phyloP scores from a whole-genome alignment of 2,797 vertebrate genomes.

The Sebastes cheni region DNA sequence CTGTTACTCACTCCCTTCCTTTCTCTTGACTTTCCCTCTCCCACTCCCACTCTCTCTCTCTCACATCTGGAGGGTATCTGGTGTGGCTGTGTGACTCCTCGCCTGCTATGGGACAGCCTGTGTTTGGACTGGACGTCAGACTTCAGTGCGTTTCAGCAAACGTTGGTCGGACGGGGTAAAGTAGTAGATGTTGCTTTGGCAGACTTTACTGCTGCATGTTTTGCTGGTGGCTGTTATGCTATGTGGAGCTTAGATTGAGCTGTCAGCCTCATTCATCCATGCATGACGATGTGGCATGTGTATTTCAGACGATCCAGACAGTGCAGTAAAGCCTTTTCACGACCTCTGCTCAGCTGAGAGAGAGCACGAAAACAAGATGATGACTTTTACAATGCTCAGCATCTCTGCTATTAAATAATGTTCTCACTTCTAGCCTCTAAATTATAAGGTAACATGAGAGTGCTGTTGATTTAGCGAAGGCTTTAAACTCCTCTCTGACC shows the following conservation, averaged over 20 bases:
- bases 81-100: constrained; percentile 73
- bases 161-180: constrained; percentile 60
- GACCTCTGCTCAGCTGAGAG: not conserved
- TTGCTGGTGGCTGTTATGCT: constrained; percentile 16
- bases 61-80: constrained; percentile 91
- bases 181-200: constrained; percentile 26
- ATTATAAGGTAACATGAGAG: not conserved
- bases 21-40: constrained; percentile 56
- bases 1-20: constrained; percentile 59
- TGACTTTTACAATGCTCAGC: not conserved
- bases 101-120: constrained; percentile 84
- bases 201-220: constrained; percentile 40
- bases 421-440: not conserved
- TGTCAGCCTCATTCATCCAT: constrained; percentile 39
- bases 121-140: constrained; percentile 65
- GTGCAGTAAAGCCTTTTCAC: not conserved
- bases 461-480: not conserved
- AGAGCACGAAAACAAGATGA: constrained; percentile 2
- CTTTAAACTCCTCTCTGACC: constrained; percentile 1
- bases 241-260: not conserved
- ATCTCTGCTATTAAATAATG: not conserved
- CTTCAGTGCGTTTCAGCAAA: constrained; percentile 55
- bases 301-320: not conserved
- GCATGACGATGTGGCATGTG: constrained; percentile 35
- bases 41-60: constrained; percentile 56